Conservation (phyloP, 2,888 invertebrate species). For the Leptothorax acervorum region DNA sequence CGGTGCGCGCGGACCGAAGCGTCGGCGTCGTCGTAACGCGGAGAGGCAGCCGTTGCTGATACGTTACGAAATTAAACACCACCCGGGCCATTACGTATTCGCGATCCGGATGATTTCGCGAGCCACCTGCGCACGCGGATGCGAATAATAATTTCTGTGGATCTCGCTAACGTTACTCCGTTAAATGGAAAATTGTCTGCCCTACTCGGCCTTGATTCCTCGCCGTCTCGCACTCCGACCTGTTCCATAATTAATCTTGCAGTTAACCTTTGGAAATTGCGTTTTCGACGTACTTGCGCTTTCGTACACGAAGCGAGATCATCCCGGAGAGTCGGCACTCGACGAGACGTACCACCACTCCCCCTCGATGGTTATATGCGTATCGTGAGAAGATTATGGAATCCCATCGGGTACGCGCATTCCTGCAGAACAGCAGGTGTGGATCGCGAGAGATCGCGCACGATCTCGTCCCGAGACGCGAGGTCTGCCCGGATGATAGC, state of each 20-base stretch:
- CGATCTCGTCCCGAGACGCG: constrained; percentile 65
- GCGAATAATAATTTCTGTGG: constrained; percentile 17
- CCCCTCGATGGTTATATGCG: constrained; percentile 53
- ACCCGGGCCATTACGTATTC: background rate
- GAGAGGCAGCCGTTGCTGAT: background rate
- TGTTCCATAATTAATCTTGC: constrained; percentile 67
- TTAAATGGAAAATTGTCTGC: constrained; percentile 46
- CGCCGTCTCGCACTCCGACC: constrained; percentile 49
- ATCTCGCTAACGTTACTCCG: constrained; percentile 19
- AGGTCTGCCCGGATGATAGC: constrained; percentile 49
- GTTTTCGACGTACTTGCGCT: constrained; percentile 64
- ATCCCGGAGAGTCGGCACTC: constrained; percentile 34
- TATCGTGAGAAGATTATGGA: constrained; percentile 74
- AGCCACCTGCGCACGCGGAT: background rate
- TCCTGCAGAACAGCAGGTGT: constrained; percentile 71
- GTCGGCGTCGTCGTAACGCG: background rate
- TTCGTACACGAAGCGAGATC: constrained; percentile 42
- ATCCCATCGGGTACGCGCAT: constrained; percentile 66
- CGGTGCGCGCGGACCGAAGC: background rate
- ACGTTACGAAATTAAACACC: constrained; percentile 30
- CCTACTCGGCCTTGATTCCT: constrained; percentile 48
- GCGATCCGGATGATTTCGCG: constrained; percentile 24
- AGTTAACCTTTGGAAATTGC: constrained; percentile 70
- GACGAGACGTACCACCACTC: constrained; percentile 47
- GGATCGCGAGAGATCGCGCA: constrained; percentile 63